Evolutionary conservation across 2,797 vertebrate species (phyloP).

Genomic region (Acestrorhynchus altus): DNA sequence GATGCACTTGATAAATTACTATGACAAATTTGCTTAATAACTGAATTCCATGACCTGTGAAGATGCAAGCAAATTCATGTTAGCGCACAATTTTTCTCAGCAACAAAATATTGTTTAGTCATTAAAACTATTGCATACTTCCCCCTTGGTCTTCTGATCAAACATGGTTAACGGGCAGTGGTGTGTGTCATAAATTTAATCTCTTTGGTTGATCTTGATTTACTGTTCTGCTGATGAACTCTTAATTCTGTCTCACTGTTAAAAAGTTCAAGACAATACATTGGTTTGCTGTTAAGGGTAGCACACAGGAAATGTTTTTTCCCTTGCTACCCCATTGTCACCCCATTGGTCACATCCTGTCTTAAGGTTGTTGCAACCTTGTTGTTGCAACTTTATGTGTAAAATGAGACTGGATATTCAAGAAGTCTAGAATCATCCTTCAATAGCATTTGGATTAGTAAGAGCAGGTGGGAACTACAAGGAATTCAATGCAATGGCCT

Average conservation of each 20-base stretch:
- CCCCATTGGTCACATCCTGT: conserved; percentile 26
- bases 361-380: conserved; percentile 15
- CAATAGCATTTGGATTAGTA: neutral
- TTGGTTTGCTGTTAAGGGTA: conserved; percentile 5
- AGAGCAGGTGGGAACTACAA: neutral
- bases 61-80: conserved; percentile 4
- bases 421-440: neutral
- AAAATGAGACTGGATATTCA: conserved; percentile 24
- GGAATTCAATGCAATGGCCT: neutral
- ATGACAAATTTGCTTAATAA: neutral
- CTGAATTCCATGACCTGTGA: neutral
- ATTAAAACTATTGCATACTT: conserved; percentile 14
- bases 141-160: neutral
- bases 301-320: conserved; percentile 51
- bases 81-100: neutral
- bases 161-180: neutral
- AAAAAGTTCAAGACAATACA: neutral
- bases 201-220: neutral
- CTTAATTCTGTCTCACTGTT: neutral
- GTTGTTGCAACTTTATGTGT: neutral
- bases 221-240: neutral
- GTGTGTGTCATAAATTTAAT: neutral
- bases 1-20: neutral
- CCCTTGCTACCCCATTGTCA: conserved; percentile 37
- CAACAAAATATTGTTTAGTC: conserved; percentile 8